Evolutionary conservation across 1,140 invertebrate genomes (phyloP).

Genomic region (Achatina immaculata): DNA sequence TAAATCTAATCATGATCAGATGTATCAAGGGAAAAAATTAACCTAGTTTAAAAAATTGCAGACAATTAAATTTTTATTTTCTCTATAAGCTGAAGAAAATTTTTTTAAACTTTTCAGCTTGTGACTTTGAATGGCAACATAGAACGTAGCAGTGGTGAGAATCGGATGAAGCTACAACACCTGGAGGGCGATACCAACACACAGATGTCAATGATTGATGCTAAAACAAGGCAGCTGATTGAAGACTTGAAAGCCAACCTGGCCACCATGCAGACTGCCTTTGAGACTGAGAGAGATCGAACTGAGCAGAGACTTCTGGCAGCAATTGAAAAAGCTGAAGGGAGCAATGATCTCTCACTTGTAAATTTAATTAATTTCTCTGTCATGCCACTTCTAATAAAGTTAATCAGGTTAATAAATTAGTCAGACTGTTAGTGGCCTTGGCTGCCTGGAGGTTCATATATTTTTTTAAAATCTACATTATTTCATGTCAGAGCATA

Average conservation of each 20-base stretch:
- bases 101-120: conserved; percentile 43
- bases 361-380: conserved; percentile 54
- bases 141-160: conserved; percentile 55
- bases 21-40: too few species aligned
- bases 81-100: not conserved
- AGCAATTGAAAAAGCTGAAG: conserved; percentile 54
- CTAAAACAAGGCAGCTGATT: conserved; percentile 60
- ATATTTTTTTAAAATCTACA: too few species aligned
- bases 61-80: too few species aligned
- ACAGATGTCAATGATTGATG: conserved; percentile 63
- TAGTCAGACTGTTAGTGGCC: too few species aligned
- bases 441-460: too few species aligned
- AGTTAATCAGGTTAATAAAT: too few species aligned
- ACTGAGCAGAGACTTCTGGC: conserved; percentile 57
- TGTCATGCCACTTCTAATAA: too few species aligned
- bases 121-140: conserved; percentile 55
- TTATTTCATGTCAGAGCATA: too few species aligned
- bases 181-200: conserved; percentile 62
- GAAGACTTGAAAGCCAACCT: conserved; percentile 65
- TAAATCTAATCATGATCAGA: too few species aligned
- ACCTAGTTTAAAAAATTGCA: too few species aligned
- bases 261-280: conserved; percentile 44
- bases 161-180: conserved; percentile 62
- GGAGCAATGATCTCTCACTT: conserved; percentile 48
- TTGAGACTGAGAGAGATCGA: conserved; percentile 62